These are phyloP conservation scores for Zoanthus sansibaricus DNA, from an alignment of 92 coral and sea anemone genomes.

Conservation along the genomic window DNA sequence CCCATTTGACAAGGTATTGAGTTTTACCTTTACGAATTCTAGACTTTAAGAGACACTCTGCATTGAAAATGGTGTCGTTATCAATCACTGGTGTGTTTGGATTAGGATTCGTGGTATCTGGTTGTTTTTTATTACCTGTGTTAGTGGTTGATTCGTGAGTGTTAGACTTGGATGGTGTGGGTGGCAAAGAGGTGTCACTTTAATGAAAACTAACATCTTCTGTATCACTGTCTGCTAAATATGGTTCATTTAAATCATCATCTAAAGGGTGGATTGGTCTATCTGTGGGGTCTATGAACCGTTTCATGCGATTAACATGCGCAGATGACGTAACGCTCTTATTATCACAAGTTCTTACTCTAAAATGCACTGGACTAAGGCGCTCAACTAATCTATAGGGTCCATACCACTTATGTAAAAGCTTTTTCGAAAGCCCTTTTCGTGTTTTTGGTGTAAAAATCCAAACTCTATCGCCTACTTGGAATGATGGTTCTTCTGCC, in stretches of 20 bases:
- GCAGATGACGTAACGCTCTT: not conserved
- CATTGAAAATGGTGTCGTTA: slow-evolving; percentile 35
- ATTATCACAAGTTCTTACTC: slow-evolving; percentile 51
- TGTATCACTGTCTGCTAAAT: not conserved
- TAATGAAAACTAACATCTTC: slow-evolving; percentile 22
- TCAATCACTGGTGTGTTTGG: not conserved
- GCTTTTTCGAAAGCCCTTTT: slow-evolving; percentile 59
- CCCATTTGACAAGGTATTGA: slow-evolving; percentile 67
- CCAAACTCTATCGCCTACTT: slow-evolving; percentile 59
- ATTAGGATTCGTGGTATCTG: not conserved
- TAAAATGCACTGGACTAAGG: slow-evolving; percentile 45
- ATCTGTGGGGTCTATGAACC: slow-evolving; percentile 29
- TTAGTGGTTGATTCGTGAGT: not conserved
- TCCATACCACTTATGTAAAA: slow-evolving; percentile 62
- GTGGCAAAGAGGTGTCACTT: not conserved
- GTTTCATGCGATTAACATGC: slow-evolving; percentile 35
- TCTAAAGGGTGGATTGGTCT: slow-evolving; percentile 22
- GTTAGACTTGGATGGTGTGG: not conserved
- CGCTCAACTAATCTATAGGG: slow-evolving; percentile 46
- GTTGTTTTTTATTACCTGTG: not conserved
- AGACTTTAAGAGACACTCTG: slow-evolving; percentile 49
- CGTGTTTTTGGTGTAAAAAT: slow-evolving; percentile 55
- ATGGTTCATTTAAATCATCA: slow-evolving; percentile 7
- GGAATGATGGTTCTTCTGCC: slow-evolving; percentile 41
- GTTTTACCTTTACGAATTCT: slow-evolving; percentile 44